Conservation (phyloP, 64 coral and sea anemone genomes). For the Pocillopora damicornis region DNA sequence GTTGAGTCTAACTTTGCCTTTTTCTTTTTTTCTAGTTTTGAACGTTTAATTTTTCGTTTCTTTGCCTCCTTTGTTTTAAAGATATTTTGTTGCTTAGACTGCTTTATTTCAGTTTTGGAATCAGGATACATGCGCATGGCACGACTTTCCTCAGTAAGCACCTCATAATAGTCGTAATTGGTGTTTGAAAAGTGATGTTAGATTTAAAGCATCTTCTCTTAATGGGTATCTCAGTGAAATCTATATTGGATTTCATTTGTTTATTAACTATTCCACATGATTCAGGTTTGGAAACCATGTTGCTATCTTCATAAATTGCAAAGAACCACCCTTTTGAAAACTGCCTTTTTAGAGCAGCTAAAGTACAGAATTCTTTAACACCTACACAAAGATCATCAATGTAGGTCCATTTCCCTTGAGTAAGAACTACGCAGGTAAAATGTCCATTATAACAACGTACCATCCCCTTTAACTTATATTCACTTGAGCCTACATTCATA, state of each 20-base stretch:
- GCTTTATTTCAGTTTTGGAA: not conserved
- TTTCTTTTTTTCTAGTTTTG: conserved; percentile 11
- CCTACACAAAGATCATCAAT: conserved; percentile 48
- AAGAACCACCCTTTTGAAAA: conserved; percentile 17
- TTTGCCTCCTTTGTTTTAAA: conserved; percentile 1
- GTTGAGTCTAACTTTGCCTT: not conserved
- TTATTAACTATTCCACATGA: conserved; percentile 13
- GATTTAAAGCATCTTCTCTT: conserved; percentile 14
- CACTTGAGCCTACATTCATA: conserved; percentile 13
- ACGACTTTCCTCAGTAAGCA: conserved; percentile 11
- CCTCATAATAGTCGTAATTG: conserved; percentile 10
- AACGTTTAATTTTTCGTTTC: not conserved
- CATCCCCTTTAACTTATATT: not conserved
- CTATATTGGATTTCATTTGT: conserved; percentile 8
- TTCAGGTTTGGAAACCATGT: conserved; percentile 10
- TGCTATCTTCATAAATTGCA: conserved; percentile 19
- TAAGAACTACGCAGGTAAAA: too few species aligned
- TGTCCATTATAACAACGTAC: too few species aligned
- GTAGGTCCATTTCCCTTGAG: conserved; percentile 6
- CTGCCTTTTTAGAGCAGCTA: conserved; percentile 18
- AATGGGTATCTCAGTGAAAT: not conserved
- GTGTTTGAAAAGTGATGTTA: conserved; percentile 1
- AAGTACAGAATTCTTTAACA: conserved; percentile 41
- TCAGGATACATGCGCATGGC: not conserved
- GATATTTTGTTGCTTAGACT: not conserved